Conservation (phyloP, 1,140 invertebrate genomes). For the Drosophila ficusphila region DNA sequence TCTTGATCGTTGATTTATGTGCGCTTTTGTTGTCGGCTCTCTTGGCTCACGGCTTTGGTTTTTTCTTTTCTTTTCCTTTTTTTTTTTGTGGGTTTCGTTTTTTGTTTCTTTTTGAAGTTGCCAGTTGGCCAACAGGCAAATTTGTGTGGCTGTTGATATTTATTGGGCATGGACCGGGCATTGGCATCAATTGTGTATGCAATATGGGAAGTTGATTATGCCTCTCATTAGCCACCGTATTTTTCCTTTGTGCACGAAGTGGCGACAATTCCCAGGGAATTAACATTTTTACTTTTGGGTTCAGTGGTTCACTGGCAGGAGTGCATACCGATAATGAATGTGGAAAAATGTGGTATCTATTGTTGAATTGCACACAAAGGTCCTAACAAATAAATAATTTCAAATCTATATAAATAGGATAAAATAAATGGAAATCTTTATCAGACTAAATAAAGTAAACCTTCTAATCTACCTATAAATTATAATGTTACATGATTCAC, state of each 20-base stretch:
- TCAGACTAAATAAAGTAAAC: too few species aligned
- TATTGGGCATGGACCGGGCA: constrained; percentile 44
- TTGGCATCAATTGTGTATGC: constrained; percentile 43
- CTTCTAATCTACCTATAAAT: too few species aligned
- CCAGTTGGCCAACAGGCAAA: constrained; percentile 53
- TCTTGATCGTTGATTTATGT: constrained; percentile 80
- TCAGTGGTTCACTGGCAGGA: background rate
- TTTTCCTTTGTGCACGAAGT: constrained; percentile 16
- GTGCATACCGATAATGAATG: too few species aligned
- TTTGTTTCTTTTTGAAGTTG: constrained; percentile 4
- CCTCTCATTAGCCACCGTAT: constrained; percentile 56
- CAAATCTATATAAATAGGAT: too few species aligned
- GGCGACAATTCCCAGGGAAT: constrained; percentile 23
- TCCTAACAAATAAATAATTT: too few species aligned
- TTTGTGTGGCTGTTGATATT: constrained; percentile 67
- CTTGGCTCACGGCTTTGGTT: constrained; percentile 10
- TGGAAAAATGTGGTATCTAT: too few species aligned
- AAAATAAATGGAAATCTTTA: too few species aligned
- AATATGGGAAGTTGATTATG: constrained; percentile 68
- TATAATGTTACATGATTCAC: too few species aligned
- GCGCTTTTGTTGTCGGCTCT: constrained; percentile 71
- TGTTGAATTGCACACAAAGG: too few species aligned
- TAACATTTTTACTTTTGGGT: background rate
- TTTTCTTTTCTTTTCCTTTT: background rate
- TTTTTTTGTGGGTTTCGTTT: background rate